These are phyloP conservation scores for Rhabdomys pumilio DNA, from an alignment of 2,797 vertebrate species.

Conservation along the genomic window DNA sequence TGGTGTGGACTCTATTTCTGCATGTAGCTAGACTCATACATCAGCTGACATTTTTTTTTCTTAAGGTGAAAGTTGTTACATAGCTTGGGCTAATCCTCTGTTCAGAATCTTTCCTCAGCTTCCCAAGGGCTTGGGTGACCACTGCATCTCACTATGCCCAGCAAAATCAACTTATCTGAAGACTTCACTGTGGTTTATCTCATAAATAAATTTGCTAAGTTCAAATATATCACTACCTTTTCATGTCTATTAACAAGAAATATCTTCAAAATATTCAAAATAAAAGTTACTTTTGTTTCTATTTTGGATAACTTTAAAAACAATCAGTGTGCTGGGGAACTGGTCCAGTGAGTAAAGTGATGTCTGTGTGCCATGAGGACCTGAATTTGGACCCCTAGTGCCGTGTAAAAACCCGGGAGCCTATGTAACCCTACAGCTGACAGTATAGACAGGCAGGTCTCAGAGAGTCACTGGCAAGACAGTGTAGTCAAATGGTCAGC, in stretches of 20 bases:
- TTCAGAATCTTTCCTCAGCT: neutral
- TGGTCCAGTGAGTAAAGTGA: neutral
- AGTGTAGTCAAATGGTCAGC: neutral
- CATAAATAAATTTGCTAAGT: neutral
- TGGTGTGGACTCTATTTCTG: neutral
- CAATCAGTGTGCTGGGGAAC: neutral
- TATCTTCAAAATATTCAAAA: neutral
- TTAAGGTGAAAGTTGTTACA: neutral
- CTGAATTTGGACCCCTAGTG: neutral
- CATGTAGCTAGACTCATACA: slow-evolving; percentile 19
- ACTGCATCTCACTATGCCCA: neutral
- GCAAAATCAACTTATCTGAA: slow-evolving; percentile 20
- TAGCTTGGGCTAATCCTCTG: neutral
- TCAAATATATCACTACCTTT: slow-evolving; percentile 17
- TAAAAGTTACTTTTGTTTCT: slow-evolving; percentile 5
- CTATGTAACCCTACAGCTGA: neutral
- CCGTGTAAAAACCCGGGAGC: neutral
- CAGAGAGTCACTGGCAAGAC: neutral
- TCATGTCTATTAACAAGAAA: neutral
- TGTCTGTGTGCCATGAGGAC: neutral
- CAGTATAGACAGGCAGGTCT: neutral
- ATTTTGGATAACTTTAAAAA: neutral
- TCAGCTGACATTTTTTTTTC: neutral
- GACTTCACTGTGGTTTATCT: neutral
- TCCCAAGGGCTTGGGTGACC: neutral